phyloP scores from a whole-genome alignment of 2,888 invertebrate genomes.

The Polyommatus icarus region DNA sequence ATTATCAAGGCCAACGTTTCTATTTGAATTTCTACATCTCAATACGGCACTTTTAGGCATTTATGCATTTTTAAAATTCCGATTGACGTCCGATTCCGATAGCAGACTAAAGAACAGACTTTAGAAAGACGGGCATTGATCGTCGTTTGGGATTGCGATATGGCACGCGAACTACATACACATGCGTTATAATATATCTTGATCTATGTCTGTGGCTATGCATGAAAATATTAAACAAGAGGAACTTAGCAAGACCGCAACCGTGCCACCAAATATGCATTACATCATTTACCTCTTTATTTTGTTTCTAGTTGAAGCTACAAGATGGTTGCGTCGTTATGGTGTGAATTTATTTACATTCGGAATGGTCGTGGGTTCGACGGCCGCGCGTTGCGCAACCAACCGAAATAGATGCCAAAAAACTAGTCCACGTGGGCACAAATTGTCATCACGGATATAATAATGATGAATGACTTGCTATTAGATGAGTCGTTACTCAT shows the following conservation, averaged over 20 bases:
- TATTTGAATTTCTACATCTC: too few relatives aligned
- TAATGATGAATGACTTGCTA: constrained; percentile 15
- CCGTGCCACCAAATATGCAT: not conserved
- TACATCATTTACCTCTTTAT: not conserved
- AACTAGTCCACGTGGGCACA: constrained; percentile 68
- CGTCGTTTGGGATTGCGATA: too few relatives aligned
- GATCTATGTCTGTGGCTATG: too few relatives aligned
- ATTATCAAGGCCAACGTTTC: too few relatives aligned
- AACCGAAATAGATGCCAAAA: constrained; percentile 69
- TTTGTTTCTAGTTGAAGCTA: not conserved
- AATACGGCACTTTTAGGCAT: too few relatives aligned
- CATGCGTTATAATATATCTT: too few relatives aligned
- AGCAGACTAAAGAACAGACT: too few relatives aligned
- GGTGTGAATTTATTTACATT: constrained; percentile 66
- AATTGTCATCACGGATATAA: constrained; percentile 16
- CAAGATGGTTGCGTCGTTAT: constrained; percentile 45
- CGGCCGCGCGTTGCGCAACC: constrained; percentile 68
- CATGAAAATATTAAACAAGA: too few relatives aligned
- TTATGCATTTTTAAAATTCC: too few relatives aligned
- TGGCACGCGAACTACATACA: too few relatives aligned
- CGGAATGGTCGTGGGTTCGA: constrained; percentile 59
- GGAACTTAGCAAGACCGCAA: not conserved
- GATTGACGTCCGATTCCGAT: too few relatives aligned
- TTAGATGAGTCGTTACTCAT: constrained; percentile 4
- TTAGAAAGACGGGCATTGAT: too few relatives aligned